Conservation (phyloP, 2,797 vertebrate genomes). For the Tarsius wallacei region DNA sequence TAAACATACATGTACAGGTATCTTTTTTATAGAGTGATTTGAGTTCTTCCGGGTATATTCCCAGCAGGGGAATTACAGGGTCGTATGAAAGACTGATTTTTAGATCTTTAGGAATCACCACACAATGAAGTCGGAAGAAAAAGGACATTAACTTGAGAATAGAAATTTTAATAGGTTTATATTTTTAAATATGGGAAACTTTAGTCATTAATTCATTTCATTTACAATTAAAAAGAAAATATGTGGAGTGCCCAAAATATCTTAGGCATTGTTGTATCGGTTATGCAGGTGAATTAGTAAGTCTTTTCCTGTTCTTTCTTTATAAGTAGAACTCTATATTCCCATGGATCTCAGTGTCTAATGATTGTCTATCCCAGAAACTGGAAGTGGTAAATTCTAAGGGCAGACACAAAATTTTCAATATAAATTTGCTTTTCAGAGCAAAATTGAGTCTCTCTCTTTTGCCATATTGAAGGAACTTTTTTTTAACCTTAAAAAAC, state of each 20-base stretch:
- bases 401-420: background rate
- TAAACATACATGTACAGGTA: too few species aligned
- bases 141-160: background rate
- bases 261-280: background rate
- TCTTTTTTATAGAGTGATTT: too few species aligned
- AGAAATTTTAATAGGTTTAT: background rate
- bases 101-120: too few species aligned
- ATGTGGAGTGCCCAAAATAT: background rate
- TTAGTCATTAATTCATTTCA: background rate
- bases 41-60: too few species aligned
- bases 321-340: background rate
- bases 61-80: too few species aligned
- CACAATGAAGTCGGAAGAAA: background rate
- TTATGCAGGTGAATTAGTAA: background rate
- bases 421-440: slow-evolving; percentile 25
- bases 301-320: background rate
- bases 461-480: slow-evolving; percentile 44
- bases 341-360: background rate
- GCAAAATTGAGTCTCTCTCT: background rate
- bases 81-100: too few species aligned
- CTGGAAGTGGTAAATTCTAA: background rate
- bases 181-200: background rate
- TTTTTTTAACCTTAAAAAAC: background rate
- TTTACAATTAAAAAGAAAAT: background rate
- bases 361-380: background rate